Percentiles rank a stretch among this genome's conserved stretches.
Conservation (phyloP, 1,140 invertebrate species). For the Drosophila mayri region DNA sequence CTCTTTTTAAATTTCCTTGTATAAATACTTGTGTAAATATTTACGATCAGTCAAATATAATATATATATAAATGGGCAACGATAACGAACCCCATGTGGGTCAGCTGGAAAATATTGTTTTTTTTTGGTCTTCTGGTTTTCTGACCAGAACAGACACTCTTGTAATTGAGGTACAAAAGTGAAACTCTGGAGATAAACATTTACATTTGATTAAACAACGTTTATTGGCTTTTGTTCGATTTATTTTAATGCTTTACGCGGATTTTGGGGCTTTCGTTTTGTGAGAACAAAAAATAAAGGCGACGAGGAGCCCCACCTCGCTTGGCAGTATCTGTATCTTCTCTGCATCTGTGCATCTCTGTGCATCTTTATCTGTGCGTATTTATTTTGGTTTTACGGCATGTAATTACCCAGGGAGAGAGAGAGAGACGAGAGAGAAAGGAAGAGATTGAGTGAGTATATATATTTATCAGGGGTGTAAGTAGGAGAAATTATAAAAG, state of each 20-base stretch:
- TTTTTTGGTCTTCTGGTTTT: constrained; percentile 11
- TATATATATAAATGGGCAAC: constrained; percentile 40
- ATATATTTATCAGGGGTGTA: constrained; percentile 5
- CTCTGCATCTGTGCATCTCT: constrained; percentile 38
- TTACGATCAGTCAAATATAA: constrained; percentile 32
- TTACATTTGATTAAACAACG: constrained; percentile 76
- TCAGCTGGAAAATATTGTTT: constrained; percentile 52
- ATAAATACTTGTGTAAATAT: constrained; percentile 28
- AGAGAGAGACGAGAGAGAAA: constrained; percentile 30
- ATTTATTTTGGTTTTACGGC: constrained; percentile 75
- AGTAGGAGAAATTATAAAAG: too few relatives aligned
- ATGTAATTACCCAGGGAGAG: constrained; percentile 63
- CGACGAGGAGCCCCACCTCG: constrained; percentile 7
- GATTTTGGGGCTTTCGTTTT: constrained; percentile 58
- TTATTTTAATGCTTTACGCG: constrained; percentile 57
- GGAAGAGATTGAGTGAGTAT: constrained; percentile 52
- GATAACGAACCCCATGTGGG: constrained; percentile 64
- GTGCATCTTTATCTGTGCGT: constrained; percentile 72
- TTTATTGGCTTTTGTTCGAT: constrained; percentile 67
- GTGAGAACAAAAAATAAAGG: constrained; percentile 29
- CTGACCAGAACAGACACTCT: constrained; percentile 52
- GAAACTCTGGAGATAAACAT: constrained; percentile 71
- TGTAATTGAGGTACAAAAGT: constrained; percentile 62
- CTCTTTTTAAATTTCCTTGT: constrained; percentile 3
- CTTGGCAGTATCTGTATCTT: constrained; percentile 21